Percentiles rank a stretch among this genome's conserved stretches.
Evolutionary conservation across 2,797 vertebrate genomes (phyloP).

Genomic region (Macropodus opercularis): DNA sequence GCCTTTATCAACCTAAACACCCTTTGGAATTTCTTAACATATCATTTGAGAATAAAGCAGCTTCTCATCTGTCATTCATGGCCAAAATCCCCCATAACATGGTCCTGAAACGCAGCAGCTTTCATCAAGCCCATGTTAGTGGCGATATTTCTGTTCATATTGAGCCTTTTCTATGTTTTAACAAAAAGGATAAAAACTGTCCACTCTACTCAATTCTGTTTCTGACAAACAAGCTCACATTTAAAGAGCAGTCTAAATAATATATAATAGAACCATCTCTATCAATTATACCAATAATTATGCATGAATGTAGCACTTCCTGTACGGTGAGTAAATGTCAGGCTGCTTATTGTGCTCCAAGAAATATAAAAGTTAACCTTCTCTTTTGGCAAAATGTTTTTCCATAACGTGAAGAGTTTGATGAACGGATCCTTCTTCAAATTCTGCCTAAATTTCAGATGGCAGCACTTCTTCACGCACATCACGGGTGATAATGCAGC

Average conservation of each 20-base stretch:
- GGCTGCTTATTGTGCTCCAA: neutral
- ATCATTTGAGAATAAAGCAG: conserved; percentile 52
- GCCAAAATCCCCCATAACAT: conserved; percentile 18
- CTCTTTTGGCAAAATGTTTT: neutral
- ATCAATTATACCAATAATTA: conserved; percentile 1
- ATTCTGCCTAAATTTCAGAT: neutral
- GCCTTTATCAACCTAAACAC: conserved; percentile 56
- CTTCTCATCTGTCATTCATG: conserved; percentile 30
- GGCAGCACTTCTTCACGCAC: too few species aligned
- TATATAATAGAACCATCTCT: neutral
- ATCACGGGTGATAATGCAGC: too few species aligned
- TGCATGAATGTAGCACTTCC: conserved; percentile 16
- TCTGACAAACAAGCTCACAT: conserved; percentile 7
- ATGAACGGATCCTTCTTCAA: neutral
- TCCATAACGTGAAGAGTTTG: neutral
- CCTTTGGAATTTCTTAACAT: conserved; percentile 62
- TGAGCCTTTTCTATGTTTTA: neutral
- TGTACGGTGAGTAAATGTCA: conserved; percentile 33
- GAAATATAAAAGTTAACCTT: too few species aligned
- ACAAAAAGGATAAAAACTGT: conserved; percentile 5
- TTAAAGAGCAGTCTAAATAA: conserved; percentile 5
- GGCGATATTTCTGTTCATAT: conserved; percentile 11
- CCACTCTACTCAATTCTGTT: neutral
- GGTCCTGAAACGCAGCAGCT: conserved; percentile 12
- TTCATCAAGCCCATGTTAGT: conserved; percentile 33